These are phyloP conservation scores for Caenorhabditis panamensis DNA, from an alignment of 2,888 invertebrate species.

Conservation along the genomic window DNA sequence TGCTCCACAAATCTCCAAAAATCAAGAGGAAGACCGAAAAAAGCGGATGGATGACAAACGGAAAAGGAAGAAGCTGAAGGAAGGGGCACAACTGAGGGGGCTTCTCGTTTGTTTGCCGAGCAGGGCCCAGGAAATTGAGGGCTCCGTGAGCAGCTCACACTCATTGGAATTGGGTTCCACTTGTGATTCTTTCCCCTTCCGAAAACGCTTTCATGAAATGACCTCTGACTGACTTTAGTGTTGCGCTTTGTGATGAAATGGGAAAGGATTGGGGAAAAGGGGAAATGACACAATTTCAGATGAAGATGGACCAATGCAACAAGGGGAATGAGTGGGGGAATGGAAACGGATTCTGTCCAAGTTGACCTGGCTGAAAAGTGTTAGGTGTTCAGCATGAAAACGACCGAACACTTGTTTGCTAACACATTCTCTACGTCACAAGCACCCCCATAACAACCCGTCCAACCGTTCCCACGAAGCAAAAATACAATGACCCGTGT, in stretches of 20 bases:
- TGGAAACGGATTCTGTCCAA: neutral
- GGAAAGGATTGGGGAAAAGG: neutral
- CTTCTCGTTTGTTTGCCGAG: conserved; percentile 50
- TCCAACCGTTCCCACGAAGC: neutral
- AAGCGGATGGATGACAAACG: conserved; percentile 11
- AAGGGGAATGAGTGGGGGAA: neutral
- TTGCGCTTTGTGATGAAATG: neutral
- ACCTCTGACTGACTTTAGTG: conserved; percentile 33
- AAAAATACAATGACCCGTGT: conserved; percentile 7
- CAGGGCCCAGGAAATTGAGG: conserved; percentile 42
- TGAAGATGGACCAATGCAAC: neutral
- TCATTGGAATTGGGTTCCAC: conserved; percentile 56
- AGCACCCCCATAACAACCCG: neutral
- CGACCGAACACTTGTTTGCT: too few species aligned
- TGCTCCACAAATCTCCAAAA: neutral
- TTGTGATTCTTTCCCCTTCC: conserved; percentile 21
- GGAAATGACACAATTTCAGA: neutral
- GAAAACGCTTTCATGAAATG: conserved; percentile 20
- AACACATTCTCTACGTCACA: neutral
- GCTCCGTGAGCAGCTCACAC: conserved; percentile 25
- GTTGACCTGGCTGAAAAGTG: neutral
- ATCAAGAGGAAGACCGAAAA: neutral
- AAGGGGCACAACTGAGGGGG: conserved; percentile 38
- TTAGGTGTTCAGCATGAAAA: neutral
- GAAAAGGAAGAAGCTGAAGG: neutral